phyloP scores from a whole-genome alignment of 2,113 vertebrate species.

The Clarias batrachus region DNA sequence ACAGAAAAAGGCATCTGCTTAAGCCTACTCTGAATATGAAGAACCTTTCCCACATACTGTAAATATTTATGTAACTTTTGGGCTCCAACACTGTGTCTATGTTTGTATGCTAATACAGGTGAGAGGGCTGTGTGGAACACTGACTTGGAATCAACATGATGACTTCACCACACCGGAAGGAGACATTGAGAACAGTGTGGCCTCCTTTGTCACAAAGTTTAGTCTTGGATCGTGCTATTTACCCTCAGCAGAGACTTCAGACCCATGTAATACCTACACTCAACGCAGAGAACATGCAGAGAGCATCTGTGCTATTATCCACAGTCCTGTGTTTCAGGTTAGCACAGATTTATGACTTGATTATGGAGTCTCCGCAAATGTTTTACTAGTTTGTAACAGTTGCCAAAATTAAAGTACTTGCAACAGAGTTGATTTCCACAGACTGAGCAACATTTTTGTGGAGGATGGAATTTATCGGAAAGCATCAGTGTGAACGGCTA shows the following conservation, averaged over 20 bases:
- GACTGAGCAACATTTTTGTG: neutral
- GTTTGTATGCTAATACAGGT: constrained; percentile 69
- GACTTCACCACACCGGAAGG: constrained; percentile 87
- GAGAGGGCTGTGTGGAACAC: constrained; percentile 86
- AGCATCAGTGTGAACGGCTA: neutral
- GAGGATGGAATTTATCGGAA: neutral
- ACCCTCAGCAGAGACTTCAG: neutral
- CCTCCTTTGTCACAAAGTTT: constrained; percentile 79
- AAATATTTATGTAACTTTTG: neutral
- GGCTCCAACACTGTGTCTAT: neutral
- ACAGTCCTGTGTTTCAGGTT: constrained; percentile 79
- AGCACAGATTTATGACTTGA: neutral
- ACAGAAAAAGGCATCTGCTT: neutral
- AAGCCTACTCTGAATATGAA: neutral
- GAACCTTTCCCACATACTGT: neutral
- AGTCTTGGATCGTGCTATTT: constrained; percentile 66
- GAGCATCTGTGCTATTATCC: constrained; percentile 74
- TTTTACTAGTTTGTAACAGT: neutral
- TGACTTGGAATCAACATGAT: constrained; percentile 85
- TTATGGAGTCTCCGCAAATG: neutral
- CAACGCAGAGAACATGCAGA: constrained; percentile 72
- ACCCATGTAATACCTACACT: constrained; percentile 74
- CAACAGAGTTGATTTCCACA: neutral
- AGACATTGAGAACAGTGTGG: constrained; percentile 76
- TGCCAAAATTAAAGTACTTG: neutral